Evolutionary conservation across 2,113 vertebrate species (phyloP).

Genomic region (Cinclus cinclus): DNA sequence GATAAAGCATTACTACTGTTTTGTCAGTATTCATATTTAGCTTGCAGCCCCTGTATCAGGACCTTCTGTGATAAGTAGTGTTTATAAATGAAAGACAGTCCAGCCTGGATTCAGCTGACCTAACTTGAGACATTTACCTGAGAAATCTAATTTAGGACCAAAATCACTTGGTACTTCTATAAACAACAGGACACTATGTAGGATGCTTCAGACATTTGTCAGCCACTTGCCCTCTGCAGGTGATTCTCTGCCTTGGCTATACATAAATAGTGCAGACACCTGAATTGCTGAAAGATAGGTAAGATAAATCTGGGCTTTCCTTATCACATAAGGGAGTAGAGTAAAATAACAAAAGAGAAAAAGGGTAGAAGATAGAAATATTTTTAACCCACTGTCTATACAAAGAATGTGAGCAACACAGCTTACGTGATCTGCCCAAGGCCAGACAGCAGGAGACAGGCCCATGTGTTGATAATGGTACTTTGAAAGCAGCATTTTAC

Average conservation of each 20-base stretch:
- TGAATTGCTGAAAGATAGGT: neutral
- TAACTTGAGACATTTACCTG: neutral
- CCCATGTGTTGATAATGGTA: neutral
- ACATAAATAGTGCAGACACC: neutral
- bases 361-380: neutral
- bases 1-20: neutral
- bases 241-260: neutral
- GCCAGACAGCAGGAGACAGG: neutral
- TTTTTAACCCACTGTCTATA: neutral
- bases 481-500: neutral
- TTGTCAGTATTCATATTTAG: neutral
- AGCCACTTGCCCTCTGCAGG: neutral
- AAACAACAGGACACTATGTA: neutral
- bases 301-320: neutral
- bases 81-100: neutral
- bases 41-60: neutral
- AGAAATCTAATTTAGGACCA: neutral
- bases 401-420: neutral
- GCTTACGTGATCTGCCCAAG: neutral
- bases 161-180: neutral
- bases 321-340: neutral
- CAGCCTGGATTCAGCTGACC: neutral
- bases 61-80: neutral
- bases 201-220: neutral
- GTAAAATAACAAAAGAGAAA: neutral